Conservation (phyloP, 2,888 invertebrate species). For the Phasia obesa region DNA sequence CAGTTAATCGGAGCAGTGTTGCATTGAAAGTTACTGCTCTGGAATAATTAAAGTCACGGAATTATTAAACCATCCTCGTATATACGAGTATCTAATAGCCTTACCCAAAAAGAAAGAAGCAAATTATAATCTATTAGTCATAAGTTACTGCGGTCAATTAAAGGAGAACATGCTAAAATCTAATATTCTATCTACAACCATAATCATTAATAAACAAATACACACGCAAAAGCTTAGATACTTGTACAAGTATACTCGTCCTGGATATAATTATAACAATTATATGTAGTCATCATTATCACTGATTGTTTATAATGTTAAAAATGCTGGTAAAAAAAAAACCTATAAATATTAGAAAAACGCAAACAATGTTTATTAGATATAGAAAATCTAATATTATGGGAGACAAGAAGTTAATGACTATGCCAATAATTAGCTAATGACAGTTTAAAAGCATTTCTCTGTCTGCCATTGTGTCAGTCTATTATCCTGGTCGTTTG, state of each 20-base stretch:
- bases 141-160: conserved; percentile 44
- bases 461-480: conserved; percentile 54
- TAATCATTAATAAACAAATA: background rate
- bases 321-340: conserved; percentile 9
- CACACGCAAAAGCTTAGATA: background rate
- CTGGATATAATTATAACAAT: conserved; percentile 15
- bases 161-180: conserved; percentile 40
- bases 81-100: too few species aligned
- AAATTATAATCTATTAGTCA: conserved; percentile 38
- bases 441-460: conserved; percentile 73
- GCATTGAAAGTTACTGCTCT: too few species aligned
- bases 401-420: conserved; percentile 68
- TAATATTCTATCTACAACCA: conserved; percentile 1
- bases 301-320: conserved; percentile 49
- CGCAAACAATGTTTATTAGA: conserved; percentile 11
- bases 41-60: too few species aligned
- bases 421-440: conserved; percentile 80
- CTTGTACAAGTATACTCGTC: background rate
- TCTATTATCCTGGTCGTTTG: conserved; percentile 9
- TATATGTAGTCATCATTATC: conserved; percentile 19
- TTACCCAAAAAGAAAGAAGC: background rate
- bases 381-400: conserved; percentile 3
- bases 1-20: too few species aligned
- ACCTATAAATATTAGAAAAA: conserved; percentile 35
- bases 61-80: too few species aligned